Percentiles rank a stretch among this genome's conserved stretches.
phyloP scores from a whole-genome alignment of 2,888 invertebrate genomes.

The Cabera pusaria region DNA sequence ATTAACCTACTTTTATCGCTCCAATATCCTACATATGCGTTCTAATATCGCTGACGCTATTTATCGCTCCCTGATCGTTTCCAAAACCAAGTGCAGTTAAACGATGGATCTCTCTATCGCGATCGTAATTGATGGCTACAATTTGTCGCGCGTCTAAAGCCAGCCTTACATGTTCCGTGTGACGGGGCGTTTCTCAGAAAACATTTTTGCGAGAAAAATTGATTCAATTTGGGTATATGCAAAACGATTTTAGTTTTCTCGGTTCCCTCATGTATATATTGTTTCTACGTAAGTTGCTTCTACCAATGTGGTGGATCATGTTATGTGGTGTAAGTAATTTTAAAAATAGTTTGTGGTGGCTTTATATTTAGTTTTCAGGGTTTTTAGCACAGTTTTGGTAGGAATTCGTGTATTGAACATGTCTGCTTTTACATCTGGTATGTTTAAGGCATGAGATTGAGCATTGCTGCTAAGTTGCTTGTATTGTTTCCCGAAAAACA shows the following conservation, averaged over 20 bases:
- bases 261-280: conserved; percentile 26
- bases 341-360: too few relatives aligned
- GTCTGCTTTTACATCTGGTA: too few relatives aligned
- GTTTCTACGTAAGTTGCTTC: conserved; percentile 26
- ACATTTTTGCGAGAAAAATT: conserved; percentile 67
- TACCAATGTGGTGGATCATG: conserved; percentile 1
- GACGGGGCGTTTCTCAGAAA: conserved; percentile 37
- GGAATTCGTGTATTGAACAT: too few relatives aligned
- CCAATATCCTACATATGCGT: neutral
- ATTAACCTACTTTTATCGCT: too few relatives aligned
- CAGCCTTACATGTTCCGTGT: conserved; percentile 36
- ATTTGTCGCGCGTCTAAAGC: conserved; percentile 44
- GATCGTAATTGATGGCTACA: conserved; percentile 40
- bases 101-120: conserved; percentile 29
- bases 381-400: too few relatives aligned
- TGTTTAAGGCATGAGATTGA: too few relatives aligned
- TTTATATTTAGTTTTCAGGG: too few relatives aligned
- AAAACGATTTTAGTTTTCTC: conserved; percentile 54
- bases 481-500: too few relatives aligned
- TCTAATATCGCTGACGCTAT: conserved; percentile 1
- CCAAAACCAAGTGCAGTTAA: conserved; percentile 12
- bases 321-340: conserved; percentile 1
- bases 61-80: neutral
- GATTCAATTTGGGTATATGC: conserved; percentile 68
- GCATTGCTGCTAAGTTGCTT: too few relatives aligned